A percentile compares a stretch with the other conserved stretches of the same genome.
phyloP scores from a whole-genome alignment of 2,797 vertebrate genomes.

The Malurus leucopterus region DNA sequence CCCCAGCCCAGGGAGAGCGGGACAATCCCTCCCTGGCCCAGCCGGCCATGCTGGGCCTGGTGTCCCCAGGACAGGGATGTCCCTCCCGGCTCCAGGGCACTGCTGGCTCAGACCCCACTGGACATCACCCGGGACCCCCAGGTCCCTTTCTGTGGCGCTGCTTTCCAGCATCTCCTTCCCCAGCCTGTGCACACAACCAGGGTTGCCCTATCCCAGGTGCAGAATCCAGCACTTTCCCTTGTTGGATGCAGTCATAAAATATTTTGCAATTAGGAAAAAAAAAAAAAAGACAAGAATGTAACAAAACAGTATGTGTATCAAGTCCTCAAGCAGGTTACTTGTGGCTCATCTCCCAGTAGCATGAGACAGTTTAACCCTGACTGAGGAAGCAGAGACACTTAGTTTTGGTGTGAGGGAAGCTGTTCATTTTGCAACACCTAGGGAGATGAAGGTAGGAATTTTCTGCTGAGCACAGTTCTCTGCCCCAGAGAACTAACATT shows the following conservation, averaged over 20 bases:
- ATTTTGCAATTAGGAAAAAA: not conserved
- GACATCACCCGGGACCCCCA: not conserved
- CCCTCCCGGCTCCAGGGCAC: not conserved
- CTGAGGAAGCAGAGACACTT: not conserved
- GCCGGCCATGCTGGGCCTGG: not conserved
- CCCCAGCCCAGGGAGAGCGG: not conserved
- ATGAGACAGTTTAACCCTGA: not conserved
- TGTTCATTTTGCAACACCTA: not conserved
- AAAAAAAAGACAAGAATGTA: not conserved
- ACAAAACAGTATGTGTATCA: not conserved
- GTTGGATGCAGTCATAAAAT: not conserved
- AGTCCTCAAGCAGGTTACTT: not conserved
- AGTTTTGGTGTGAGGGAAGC: not conserved
- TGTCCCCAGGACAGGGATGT: not conserved
- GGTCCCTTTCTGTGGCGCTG: not conserved
- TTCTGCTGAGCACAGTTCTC: not conserved
- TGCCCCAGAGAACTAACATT: not conserved
- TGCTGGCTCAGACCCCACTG: not conserved
- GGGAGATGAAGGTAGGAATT: not conserved
- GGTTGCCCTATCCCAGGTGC: not conserved
- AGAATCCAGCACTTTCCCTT: not conserved
- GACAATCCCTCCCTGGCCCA: not conserved
- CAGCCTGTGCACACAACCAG: fast-evolving
- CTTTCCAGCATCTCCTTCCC: not conserved
- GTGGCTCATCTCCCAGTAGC: not conserved